Evolutionary conservation across 1,140 invertebrate genomes (phyloP).

Genomic region (Drosophila saltans): DNA sequence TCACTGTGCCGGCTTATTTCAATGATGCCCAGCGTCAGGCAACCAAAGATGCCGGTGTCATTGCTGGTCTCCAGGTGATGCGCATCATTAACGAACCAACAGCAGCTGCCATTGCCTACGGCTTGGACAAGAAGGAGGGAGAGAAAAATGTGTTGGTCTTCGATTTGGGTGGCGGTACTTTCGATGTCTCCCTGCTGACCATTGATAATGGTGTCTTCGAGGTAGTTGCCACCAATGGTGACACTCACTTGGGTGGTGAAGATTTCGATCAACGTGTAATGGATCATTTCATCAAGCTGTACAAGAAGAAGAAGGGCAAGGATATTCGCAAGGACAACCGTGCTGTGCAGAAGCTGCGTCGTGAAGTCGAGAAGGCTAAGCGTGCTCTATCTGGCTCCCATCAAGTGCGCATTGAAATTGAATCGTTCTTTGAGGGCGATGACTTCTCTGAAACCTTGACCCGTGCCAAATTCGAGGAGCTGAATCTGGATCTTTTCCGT

Average conservation of each 20-base stretch:
- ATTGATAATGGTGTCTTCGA: constrained; percentile 98
- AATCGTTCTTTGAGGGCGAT: constrained; percentile 99
- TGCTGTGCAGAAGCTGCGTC: constrained; percentile 97
- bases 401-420: constrained; percentile 99
- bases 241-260: constrained; percentile 99
- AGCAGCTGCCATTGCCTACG: constrained; percentile 99
- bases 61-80: constrained; percentile 98
- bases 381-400: constrained; percentile 97
- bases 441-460: constrained; percentile 99
- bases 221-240: constrained; percentile 98
- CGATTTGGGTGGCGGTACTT: constrained; percentile 99
- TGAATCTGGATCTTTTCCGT: constrained; percentile 99
- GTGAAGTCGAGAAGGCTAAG: constrained; percentile 99
- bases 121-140: constrained; percentile 99
- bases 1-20: constrained; percentile 99
- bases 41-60: constrained; percentile 95
- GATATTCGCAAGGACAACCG: constrained; percentile 97
- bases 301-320: constrained; percentile 99
- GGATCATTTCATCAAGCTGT: constrained; percentile 99
- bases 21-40: constrained; percentile 99
- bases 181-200: constrained; percentile 99
- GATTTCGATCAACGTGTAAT: constrained; percentile 99
- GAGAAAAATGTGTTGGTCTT: constrained; percentile 99
- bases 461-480: constrained; percentile 99
- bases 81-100: constrained; percentile 99